Evolutionary conservation across 2,113 vertebrate species (phyloP), one percentile per base, ranked within the genome.

Genomic region (Passer domesticus): DNA sequence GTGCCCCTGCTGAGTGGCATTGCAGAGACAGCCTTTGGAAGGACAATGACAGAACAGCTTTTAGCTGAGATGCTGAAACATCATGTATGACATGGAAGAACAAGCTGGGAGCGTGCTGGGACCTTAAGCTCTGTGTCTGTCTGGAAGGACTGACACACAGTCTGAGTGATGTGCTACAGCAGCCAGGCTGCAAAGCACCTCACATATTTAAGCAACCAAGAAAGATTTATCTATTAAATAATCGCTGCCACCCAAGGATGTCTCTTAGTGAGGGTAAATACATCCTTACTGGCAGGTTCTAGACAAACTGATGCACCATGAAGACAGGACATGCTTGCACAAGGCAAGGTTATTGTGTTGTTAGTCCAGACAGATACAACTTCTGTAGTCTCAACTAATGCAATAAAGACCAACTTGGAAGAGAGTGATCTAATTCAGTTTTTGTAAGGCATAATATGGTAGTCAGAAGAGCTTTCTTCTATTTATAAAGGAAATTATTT

Each of bases 61-160:
- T 81, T 28, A 88, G 37, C 33, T 52, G 74, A 77, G 47, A 43
- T 25, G 28, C 50, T 46, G 63, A 94, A 92, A 39, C 44, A 62
- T 69, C 1, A 1, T 0, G 1, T 47, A 23, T 47, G 55, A 83
- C 59, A 60, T 0, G 0, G 35, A 80, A 90, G 28, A 55, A 55
- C 11, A 4, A 77, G 39, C 39, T 50, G 37, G 22, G 58, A 72
- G 35, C 5, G 7, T 41, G 15, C 31, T 47, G 80, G 53, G 60
- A 94, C 22, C 25, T 91, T 25, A 82, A 85, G 55, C 19, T 88
- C 66, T 30, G 6, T 41, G 43, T 47, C 43, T 73, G 31, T 41
- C 58, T 46, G 10, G 20, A 47, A 89, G 33, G 37, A 62, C 69
- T 56, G 62, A 43, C 0, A 9, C 10, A 23, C 5, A 20, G 33